A percentile compares a stretch with the other conserved stretches of the same genome.
phyloP scores from a whole-genome alignment of 2,888 invertebrate genomes.

The Meiosimyza decipiens region DNA sequence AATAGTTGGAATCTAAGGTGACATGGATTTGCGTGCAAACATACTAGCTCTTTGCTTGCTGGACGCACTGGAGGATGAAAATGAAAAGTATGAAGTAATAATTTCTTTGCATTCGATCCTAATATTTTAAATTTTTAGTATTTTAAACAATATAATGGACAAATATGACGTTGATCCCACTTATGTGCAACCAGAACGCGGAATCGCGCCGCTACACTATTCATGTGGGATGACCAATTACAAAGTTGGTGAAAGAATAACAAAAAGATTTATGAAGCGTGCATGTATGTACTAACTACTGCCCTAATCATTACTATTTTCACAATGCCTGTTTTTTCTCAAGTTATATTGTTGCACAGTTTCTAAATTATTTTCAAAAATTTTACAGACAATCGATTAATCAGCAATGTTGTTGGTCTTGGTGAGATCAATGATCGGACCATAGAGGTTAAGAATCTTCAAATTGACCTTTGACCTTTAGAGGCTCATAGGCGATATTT shows the following conservation, averaged over 20 bases:
- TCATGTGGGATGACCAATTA: constrained; percentile 78
- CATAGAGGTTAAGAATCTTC: too few relatives aligned
- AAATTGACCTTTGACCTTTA: too few relatives aligned
- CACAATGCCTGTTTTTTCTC: too few relatives aligned
- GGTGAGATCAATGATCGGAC: too few relatives aligned
- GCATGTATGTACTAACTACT: constrained; percentile 67
- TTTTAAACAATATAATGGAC: constrained; percentile 56
- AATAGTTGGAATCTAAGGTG: neutral
- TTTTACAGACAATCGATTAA: too few relatives aligned
- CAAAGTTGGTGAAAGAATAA: constrained; percentile 73
- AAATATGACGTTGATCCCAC: constrained; percentile 73
- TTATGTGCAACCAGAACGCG: constrained; percentile 75
- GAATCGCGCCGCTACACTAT: constrained; percentile 81
- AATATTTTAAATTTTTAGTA: constrained; percentile 29
- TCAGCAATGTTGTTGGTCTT: too few relatives aligned
- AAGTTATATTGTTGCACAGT: too few relatives aligned
- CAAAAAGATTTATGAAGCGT: constrained; percentile 75
- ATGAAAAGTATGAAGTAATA: constrained; percentile 49
- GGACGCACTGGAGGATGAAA: constrained; percentile 65
- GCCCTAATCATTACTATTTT: too few relatives aligned
- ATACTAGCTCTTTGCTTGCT: constrained; percentile 62
- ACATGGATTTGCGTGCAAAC: constrained; percentile 54
- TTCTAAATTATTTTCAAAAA: too few relatives aligned
- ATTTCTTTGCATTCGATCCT: neutral
- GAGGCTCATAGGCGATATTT: too few relatives aligned